Conservation (phyloP, 1,140 invertebrate species). For the Pissodes strobi region DNA sequence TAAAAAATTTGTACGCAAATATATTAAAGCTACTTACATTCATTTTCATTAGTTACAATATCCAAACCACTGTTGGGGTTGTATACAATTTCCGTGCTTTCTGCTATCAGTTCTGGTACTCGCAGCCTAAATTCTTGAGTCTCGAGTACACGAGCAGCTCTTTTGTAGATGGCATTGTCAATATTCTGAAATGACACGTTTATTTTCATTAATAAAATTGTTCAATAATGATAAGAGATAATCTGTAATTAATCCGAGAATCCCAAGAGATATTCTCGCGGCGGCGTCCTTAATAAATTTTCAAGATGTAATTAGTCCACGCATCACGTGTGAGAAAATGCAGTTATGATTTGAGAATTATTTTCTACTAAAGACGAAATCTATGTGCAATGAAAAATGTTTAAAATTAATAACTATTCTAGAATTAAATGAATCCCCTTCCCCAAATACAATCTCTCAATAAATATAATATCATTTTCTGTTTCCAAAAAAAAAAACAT, state of each 20-base stretch:
- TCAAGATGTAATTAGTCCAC: too few species aligned
- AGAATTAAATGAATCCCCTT: too few species aligned
- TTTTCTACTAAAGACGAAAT: too few species aligned
- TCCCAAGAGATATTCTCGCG: too few species aligned
- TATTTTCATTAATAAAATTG: neutral
- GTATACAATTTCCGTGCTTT: conserved; percentile 68
- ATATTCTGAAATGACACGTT: conserved; percentile 66
- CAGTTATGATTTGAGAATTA: too few species aligned
- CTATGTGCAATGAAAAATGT: too few species aligned
- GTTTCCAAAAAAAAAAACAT: too few species aligned
- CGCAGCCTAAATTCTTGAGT: conserved; percentile 71
- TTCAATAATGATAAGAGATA: neutral
- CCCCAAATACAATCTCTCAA: too few species aligned
- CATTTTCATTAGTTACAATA: conserved; percentile 59
- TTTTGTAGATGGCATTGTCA: conserved; percentile 74
- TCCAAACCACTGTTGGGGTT: conserved; percentile 70
- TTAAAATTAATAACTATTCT: too few species aligned
- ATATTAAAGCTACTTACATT: conserved; percentile 54
- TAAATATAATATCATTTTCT: too few species aligned
- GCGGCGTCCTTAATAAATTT: too few species aligned
- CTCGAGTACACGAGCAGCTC: conserved; percentile 69
- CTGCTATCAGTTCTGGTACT: conserved; percentile 74
- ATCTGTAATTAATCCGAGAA: neutral
- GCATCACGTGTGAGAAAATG: too few species aligned
- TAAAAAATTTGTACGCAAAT: neutral